A percentile compares a stretch with the other conserved stretches of the same genome.
Evolutionary conservation across 2,888 invertebrate genomes (phyloP).

Genomic region (Tyria jacobaeae): DNA sequence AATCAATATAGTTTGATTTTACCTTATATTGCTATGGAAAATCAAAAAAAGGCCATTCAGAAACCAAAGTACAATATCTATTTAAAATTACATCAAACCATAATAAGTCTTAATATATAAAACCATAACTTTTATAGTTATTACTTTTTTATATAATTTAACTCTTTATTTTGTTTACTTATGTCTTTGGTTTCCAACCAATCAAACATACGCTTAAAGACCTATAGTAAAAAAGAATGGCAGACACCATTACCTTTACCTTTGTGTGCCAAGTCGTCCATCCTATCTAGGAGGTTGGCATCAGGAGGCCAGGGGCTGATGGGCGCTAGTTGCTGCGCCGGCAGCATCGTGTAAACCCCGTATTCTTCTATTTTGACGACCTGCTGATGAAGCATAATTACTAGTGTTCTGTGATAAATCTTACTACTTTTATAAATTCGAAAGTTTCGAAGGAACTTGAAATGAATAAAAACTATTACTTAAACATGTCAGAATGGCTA

Average conservation of each 20-base stretch:
- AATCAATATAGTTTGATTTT: not conserved
- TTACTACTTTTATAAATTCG: too few species aligned
- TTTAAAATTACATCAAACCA: too few species aligned
- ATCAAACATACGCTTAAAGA: not conserved
- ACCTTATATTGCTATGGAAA: not conserved
- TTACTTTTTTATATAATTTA: not conserved
- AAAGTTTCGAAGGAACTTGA: too few species aligned
- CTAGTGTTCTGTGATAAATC: conserved; percentile 5
- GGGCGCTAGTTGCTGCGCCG: conserved; percentile 93
- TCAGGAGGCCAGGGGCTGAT: conserved; percentile 94
- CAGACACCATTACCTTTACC: conserved; percentile 89
- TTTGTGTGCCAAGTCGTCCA: conserved; percentile 95
- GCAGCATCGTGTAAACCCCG: conserved; percentile 90
- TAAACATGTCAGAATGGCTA: too few species aligned
- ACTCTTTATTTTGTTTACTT: too few species aligned
- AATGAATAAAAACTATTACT: too few species aligned
- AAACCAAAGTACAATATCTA: not conserved
- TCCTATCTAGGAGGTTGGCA: conserved; percentile 91
- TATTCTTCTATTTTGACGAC: conserved; percentile 83
- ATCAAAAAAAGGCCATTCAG: not conserved
- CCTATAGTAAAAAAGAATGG: conserved; percentile 56
- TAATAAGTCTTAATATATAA: too few species aligned
- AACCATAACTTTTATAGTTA: not conserved
- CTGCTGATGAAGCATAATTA: conserved; percentile 48
- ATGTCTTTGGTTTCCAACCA: not conserved